These are phyloP conservation scores for Ectemnius cavifrons DNA, from an alignment of 2,888 invertebrate genomes.

Conservation along the genomic window DNA sequence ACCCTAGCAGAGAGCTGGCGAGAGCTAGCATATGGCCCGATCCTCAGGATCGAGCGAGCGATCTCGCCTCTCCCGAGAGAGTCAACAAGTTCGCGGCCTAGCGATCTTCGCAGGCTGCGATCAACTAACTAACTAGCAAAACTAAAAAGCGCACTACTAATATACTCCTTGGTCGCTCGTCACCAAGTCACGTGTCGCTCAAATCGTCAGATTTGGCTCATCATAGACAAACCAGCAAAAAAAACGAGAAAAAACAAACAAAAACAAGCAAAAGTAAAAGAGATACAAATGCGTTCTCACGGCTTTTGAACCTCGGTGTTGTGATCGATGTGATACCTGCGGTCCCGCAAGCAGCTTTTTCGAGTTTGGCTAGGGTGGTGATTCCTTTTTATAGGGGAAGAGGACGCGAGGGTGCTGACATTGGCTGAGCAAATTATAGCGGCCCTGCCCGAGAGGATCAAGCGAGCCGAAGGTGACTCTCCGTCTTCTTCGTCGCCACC, in stretches of 20 bases:
- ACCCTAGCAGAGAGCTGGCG: too few relatives aligned
- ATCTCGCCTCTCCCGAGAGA: too few relatives aligned
- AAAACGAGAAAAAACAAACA: constrained; percentile 25
- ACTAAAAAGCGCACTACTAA: too few relatives aligned
- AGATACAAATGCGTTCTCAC: constrained; percentile 6
- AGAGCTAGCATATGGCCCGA: too few relatives aligned
- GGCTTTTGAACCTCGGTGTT: constrained; percentile 62
- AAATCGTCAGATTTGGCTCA: constrained; percentile 39
- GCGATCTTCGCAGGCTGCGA: too few relatives aligned
- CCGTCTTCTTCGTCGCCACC: constrained; percentile 77
- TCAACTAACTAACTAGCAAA: too few relatives aligned
- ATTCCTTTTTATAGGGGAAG: constrained; percentile 86
- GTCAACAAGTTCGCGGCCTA: too few relatives aligned
- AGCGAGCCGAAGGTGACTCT: constrained; percentile 80
- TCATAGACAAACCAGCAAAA: constrained; percentile 31
- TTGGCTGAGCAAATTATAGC: constrained; percentile 99
- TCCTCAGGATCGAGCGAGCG: too few relatives aligned
- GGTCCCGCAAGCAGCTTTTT: constrained; percentile 57
- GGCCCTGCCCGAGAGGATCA: constrained; percentile 98
- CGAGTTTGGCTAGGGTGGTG: constrained; percentile 69
- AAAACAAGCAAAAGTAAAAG: too few relatives aligned
- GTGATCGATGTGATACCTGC: constrained; percentile 65
- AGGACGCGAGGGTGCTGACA: constrained; percentile 93
- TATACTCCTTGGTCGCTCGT: too few relatives aligned
- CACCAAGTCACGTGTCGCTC: too few relatives aligned